phyloP scores from a whole-genome alignment of 2,888 invertebrate species.

The Drosophila mayaguana region DNA sequence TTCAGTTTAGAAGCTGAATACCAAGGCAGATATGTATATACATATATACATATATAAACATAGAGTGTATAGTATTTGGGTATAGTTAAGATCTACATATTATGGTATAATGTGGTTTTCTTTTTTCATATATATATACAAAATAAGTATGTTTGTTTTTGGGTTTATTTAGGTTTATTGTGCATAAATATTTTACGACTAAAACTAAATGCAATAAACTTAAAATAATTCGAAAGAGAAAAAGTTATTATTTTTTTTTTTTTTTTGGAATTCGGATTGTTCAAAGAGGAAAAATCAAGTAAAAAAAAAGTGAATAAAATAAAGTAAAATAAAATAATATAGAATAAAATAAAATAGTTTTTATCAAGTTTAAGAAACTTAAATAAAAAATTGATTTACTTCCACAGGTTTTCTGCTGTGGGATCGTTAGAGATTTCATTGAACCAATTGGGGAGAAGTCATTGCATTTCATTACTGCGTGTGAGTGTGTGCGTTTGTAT shows the following conservation, averaged over 20 bases:
- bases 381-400: constrained; percentile 16
- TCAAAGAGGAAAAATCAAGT: constrained; percentile 29
- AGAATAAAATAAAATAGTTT: constrained; percentile 6
- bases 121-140: constrained; percentile 33
- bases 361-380: constrained; percentile 11
- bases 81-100: constrained; percentile 21
- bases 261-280: constrained; percentile 45
- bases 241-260: constrained; percentile 19
- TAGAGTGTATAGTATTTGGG: constrained; percentile 12
- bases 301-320: background rate
- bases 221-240: constrained; percentile 54
- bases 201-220: constrained; percentile 69
- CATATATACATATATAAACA: constrained; percentile 4
- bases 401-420: constrained; percentile 8
- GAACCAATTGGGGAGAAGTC: constrained; percentile 61
- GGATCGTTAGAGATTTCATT: constrained; percentile 40
- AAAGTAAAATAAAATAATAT: background rate
- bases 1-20: background rate
- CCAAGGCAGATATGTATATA: background rate
- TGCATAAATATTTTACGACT: constrained; percentile 80
- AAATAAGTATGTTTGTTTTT: constrained; percentile 55
- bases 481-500: constrained; percentile 26
- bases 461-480: constrained; percentile 57
- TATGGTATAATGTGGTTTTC: constrained; percentile 9
- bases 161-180: constrained; percentile 71